phyloP scores from a whole-genome alignment of 2,888 invertebrate species.

The Tiliacea aurago region DNA sequence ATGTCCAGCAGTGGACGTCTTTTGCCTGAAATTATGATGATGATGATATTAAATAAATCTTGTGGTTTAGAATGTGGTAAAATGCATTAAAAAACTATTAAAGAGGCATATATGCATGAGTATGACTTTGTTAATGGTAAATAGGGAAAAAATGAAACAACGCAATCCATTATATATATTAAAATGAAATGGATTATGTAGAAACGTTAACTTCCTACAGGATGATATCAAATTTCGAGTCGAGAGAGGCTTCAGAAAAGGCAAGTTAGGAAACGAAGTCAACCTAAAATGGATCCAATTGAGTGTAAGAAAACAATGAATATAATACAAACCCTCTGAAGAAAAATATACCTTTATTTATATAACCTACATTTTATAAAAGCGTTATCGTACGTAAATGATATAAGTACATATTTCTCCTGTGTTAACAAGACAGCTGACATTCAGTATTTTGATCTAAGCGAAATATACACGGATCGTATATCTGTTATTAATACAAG shows the following conservation, averaged over 20 bases:
- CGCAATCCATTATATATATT: neutral
- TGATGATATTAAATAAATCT: no score
- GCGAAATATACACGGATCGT: slow-evolving; percentile 6
- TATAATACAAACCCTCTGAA: slow-evolving; percentile 26
- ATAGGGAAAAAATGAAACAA: neutral
- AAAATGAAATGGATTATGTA: slow-evolving; percentile 1
- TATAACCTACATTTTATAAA: slow-evolving; percentile 38
- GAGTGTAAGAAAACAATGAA: slow-evolving; percentile 51
- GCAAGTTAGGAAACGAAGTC: slow-evolving; percentile 35
- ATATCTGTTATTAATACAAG: slow-evolving; percentile 14
- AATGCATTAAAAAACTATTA: neutral
- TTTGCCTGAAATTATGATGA: no score
- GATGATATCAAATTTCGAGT: slow-evolving; percentile 20
- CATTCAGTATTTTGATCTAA: slow-evolving; percentile 37
- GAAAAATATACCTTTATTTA: slow-evolving; percentile 36
- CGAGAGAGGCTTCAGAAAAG: slow-evolving; percentile 19
- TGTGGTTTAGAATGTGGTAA: no score
- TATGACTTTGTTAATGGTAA: neutral
- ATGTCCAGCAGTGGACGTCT: no score
- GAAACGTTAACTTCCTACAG: neutral
- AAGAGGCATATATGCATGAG: neutral
- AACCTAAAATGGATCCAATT: slow-evolving; percentile 51
- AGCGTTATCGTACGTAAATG: slow-evolving; percentile 39
- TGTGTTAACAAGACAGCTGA: slow-evolving; percentile 51
- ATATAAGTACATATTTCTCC: slow-evolving; percentile 37